A percentile compares a stretch with the other conserved stretches of the same genome.
Conservation (phyloP, 2,888 invertebrate species). For the Aporophyla nigra region DNA sequence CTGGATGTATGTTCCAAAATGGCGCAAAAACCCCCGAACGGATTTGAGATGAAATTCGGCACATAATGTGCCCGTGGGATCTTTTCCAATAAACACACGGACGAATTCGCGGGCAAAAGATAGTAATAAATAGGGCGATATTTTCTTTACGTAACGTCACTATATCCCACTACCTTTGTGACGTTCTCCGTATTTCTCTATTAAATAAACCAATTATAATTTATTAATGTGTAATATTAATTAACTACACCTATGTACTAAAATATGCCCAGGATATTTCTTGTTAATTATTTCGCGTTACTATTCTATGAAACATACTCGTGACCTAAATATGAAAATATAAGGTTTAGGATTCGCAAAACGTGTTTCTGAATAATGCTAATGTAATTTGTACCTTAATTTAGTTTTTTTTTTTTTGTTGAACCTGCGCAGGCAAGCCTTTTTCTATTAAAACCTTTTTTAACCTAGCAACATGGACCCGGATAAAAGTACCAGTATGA, state of each 20-base stretch:
- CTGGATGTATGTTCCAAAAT: too few species aligned
- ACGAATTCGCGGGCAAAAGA: too few species aligned
- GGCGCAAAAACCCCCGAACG: too few species aligned
- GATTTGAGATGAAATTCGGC: too few species aligned
- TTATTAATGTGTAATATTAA: slow-evolving; percentile 24
- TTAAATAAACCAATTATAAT: slow-evolving; percentile 18
- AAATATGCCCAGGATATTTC: slow-evolving; percentile 31
- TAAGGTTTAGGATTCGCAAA: slow-evolving; percentile 44
- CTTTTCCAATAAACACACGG: too few species aligned
- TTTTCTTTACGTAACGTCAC: background rate
- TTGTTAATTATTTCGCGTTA: slow-evolving; percentile 37
- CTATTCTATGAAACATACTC: slow-evolving; percentile 36
- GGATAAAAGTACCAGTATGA: slow-evolving; percentile 34
- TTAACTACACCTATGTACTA: slow-evolving; percentile 13
- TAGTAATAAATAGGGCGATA: too few species aligned
- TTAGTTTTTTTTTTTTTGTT: slow-evolving; percentile 53
- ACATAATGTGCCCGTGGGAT: too few species aligned
- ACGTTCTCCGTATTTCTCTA: background rate
- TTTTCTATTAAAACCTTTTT: slow-evolving; percentile 37
- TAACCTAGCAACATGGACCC: slow-evolving; percentile 17
- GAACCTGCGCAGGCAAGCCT: slow-evolving; percentile 23
- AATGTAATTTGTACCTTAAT: slow-evolving; percentile 60
- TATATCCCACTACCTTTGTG: background rate
- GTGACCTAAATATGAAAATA: slow-evolving; percentile 50
- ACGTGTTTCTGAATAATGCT: slow-evolving; percentile 59